phyloP scores from a whole-genome alignment of 2,888 invertebrate species.

The Mythimna ferrago region DNA sequence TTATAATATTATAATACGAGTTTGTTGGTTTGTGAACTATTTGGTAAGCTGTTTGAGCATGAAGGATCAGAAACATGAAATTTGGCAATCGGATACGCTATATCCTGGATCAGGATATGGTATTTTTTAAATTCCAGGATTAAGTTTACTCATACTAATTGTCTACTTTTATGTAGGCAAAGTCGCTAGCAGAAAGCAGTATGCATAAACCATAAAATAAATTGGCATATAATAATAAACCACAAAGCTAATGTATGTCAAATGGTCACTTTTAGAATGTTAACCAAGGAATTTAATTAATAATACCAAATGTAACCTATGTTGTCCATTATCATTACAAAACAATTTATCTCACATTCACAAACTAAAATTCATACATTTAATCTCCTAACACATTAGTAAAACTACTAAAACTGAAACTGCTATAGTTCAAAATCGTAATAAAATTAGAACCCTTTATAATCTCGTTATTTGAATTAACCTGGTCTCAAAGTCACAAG shows the following conservation, averaged over 20 bases:
- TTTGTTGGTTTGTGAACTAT: no score
- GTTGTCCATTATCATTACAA: background rate
- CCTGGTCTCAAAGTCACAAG: no score
- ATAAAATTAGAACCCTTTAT: conserved; percentile 43
- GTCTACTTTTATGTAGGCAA: no score
- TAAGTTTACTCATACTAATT: no score
- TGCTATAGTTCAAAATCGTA: conserved; percentile 35
- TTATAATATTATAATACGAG: no score
- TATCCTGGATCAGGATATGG: no score
- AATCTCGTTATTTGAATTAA: conserved; percentile 48
- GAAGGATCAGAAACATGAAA: no score
- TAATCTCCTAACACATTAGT: conserved; percentile 26
- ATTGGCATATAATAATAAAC: background rate
- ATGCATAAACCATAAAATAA: conserved; percentile 11
- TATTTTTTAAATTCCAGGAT: no score
- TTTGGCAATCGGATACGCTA: no score
- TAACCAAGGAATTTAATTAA: background rate
- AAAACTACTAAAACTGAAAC: conserved; percentile 14
- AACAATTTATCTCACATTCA: background rate
- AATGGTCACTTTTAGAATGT: background rate
- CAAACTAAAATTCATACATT: conserved; percentile 11
- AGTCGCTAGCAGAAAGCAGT: no score
- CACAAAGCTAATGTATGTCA: background rate
- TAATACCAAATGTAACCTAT: background rate
- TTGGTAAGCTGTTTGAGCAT: no score